Conservation (phyloP, 2,888 invertebrate species). For the Athrips mouffetella region DNA sequence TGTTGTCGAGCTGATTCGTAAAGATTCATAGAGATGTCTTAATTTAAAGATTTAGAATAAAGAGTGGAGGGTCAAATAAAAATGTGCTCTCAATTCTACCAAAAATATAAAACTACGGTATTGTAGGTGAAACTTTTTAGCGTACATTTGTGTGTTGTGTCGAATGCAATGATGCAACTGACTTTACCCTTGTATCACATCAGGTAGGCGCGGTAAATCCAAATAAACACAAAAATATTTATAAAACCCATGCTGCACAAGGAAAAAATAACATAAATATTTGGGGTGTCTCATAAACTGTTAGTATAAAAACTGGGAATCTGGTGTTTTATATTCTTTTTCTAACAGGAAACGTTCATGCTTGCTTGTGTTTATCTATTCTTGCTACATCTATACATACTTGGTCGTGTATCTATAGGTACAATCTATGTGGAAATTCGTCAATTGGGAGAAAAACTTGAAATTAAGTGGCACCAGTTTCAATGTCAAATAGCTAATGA, state of each 20-base stretch:
- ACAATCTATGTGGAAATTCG: neutral
- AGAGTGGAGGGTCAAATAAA: conserved; percentile 62
- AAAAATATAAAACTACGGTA: conserved; percentile 53
- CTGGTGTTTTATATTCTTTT: conserved; percentile 61
- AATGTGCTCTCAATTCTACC: conserved; percentile 55
- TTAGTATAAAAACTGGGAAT: conserved; percentile 68
- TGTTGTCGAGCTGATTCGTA: too few relatives aligned
- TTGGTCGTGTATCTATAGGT: conserved; percentile 12
- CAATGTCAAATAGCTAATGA: too few relatives aligned
- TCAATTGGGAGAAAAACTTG: too few relatives aligned
- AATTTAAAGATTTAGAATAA: too few relatives aligned
- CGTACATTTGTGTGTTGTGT: conserved; percentile 79
- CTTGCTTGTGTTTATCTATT: conserved; percentile 48
- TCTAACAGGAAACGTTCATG: conserved; percentile 67
- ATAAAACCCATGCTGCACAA: conserved; percentile 76
- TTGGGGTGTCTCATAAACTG: conserved; percentile 70
- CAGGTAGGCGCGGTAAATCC: conserved; percentile 72
- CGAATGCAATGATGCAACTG: conserved; percentile 80
- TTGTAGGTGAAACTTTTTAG: conserved; percentile 70
- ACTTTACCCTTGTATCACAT: conserved; percentile 66
- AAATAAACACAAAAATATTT: conserved; percentile 77
- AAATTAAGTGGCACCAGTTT: too few relatives aligned
- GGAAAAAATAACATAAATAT: conserved; percentile 74
- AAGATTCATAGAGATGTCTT: too few relatives aligned
- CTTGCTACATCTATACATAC: conserved; percentile 28